Evolutionary conservation across 2,888 invertebrate species (phyloP).

Genomic region (Drosophila anceps): DNA sequence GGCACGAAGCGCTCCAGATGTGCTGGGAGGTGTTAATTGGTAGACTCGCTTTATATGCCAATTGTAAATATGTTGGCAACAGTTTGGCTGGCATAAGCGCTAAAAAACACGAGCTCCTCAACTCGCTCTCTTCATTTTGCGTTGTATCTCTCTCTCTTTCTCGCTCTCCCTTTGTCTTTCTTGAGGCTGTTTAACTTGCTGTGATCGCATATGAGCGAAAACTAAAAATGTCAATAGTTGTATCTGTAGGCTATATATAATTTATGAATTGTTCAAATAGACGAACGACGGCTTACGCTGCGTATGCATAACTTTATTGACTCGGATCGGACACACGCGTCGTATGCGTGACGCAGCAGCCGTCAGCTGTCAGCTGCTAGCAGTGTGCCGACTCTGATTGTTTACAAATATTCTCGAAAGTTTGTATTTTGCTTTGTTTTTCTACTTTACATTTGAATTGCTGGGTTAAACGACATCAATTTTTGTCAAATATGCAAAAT

Average conservation of each 20-base stretch:
- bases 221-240: conserved; percentile 37
- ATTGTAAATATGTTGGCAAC: conserved; percentile 23
- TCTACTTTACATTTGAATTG: neutral
- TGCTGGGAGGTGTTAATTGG: conserved; percentile 45
- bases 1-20: conserved; percentile 36
- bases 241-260: conserved; percentile 1
- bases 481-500: conserved; percentile 7
- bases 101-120: conserved; percentile 18
- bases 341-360: conserved; percentile 14
- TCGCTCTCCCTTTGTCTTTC: neutral
- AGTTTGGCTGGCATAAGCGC: conserved; percentile 19
- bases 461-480: conserved; percentile 4
- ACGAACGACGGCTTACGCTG: conserved; percentile 16
- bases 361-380: neutral
- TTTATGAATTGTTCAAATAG: conserved; percentile 36
- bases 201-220: conserved; percentile 36
- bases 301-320: conserved; percentile 50
- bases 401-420: neutral
- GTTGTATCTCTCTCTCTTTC: neutral
- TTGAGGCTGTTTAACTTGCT: conserved; percentile 14
- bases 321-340: conserved; percentile 12
- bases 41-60: conserved; percentile 14
- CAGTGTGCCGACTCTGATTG: conserved; percentile 1
- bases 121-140: neutral
- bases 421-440: neutral